Evolutionary conservation across 1,140 invertebrate genomes (phyloP).

Genomic region (Ceratoteleas bidentatus): DNA sequence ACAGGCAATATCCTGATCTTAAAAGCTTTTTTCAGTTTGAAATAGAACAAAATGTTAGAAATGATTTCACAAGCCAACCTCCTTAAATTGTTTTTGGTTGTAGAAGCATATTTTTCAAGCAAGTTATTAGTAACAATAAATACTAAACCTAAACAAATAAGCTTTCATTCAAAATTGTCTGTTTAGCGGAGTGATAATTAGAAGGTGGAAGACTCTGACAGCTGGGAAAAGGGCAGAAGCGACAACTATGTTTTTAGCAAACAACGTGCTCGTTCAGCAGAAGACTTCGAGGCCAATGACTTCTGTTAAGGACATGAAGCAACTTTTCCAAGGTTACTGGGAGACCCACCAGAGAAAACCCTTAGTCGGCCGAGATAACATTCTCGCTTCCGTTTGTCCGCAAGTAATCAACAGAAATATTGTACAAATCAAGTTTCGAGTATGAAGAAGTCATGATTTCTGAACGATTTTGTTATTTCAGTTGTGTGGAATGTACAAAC

Average conservation of each 20-base stretch:
- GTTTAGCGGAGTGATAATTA: slow-evolving; percentile 87
- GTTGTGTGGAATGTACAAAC: slow-evolving; percentile 93
- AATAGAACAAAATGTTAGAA: no score
- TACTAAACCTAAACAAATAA: slow-evolving; percentile 81
- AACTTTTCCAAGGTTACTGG: slow-evolving; percentile 91
- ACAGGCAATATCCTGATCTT: no score
- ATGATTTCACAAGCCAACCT: no score
- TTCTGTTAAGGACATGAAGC: slow-evolving; percentile 83
- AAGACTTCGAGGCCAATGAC: slow-evolving; percentile 73
- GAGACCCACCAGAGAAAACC: slow-evolving; percentile 83
- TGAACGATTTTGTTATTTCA: slow-evolving; percentile 76
- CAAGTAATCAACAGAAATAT: slow-evolving; percentile 82
- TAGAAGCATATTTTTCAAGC: no score
- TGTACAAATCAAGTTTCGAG: background rate
- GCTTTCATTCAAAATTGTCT: background rate
- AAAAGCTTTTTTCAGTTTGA: no score
- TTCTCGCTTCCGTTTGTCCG: slow-evolving; percentile 92
- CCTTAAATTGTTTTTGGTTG: no score
- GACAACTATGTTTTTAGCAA: slow-evolving; percentile 74
- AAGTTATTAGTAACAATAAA: no score
- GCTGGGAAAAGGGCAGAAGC: slow-evolving; percentile 84
- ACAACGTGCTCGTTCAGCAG: slow-evolving; percentile 72
- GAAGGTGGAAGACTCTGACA: slow-evolving; percentile 86
- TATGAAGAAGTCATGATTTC: background rate
- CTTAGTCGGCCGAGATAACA: slow-evolving; percentile 88